Evolutionary conservation across 2,113 vertebrate species (phyloP), one percentile per base, ranked within the genome.

Genomic region (Etia nguti): DNA sequence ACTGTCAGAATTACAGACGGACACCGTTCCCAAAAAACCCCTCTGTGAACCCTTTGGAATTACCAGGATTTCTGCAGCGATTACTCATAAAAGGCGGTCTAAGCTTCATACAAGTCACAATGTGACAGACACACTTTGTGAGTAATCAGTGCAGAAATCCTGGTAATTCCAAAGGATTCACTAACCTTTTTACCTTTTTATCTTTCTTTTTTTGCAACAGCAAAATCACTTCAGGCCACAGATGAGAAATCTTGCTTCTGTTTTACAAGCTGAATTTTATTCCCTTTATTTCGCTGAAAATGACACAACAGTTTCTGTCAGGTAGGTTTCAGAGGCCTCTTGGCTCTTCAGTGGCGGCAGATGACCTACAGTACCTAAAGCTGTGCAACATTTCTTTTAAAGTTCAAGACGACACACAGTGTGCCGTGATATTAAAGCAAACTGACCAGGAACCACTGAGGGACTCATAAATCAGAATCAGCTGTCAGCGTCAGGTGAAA

Each of bases 401-500:
- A 10, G 10, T 31, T 89, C 22, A 80, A 84, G 73, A 56, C 8
- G 41, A 26, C 54, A 29, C 79, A 88, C 68, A 75, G 10, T 85
- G 57, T 88, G 29, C 80, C 5, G 31, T 79, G 81, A 88, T 60
- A 36, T 52, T 81, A 82, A 85, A 52, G 31, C 59, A 62, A 86
- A 88, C 56, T n/a, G 68, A 80, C 43, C 48, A 4, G 26, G 20
- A 77, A 82, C 50, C 29, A 82, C 57, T 5, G 55, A 79, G 26
- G 29, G 60, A 79, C 60, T 83, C 80, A 88, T 93, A 92, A 96
- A 96, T 96, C 94, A 92, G 88, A 94, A 86, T 86, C 31, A 70
- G 26, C 4, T 4, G 0, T 36, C 57, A 48, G 89, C 52, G 68
- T 95, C 94, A 95, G 94, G 92, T 95, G 94, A 93, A 94, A 84